These are phyloP conservation scores for Syncerus caffer DNA, from an alignment of 2,797 vertebrate species.

Conservation along the genomic window DNA sequence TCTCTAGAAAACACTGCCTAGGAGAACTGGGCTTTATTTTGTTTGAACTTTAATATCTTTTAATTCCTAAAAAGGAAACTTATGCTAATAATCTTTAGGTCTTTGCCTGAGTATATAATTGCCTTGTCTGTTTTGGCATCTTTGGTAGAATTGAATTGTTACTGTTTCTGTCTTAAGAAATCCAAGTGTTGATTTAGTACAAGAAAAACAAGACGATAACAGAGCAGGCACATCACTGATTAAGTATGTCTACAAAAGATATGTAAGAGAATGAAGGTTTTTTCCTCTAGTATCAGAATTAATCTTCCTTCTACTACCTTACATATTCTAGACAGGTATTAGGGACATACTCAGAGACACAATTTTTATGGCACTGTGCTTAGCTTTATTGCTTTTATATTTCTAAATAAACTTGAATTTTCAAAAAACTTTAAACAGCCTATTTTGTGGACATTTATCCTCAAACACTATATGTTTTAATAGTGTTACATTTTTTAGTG, in stretches of 20 bases:
- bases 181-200: constrained; percentile 38
- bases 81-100: neutral
- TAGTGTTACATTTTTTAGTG: constrained; percentile 36
- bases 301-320: neutral
- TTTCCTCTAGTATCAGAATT: constrained; percentile 21
- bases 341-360: neutral
- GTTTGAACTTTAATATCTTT: neutral
- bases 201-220: constrained; percentile 49
- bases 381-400: constrained; percentile 49
- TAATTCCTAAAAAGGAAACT: neutral
- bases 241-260: neutral
- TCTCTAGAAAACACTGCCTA: neutral
- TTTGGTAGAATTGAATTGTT: constrained; percentile 44
- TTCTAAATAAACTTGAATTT: constrained; percentile 47
- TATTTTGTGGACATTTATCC: constrained; percentile 27
- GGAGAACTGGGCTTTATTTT: neutral
- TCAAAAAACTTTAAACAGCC: neutral
- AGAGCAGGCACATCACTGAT: neutral
- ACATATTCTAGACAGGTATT: neutral
- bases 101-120: constrained; percentile 6
- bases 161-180: constrained; percentile 27
- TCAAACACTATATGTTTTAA: constrained; percentile 42
- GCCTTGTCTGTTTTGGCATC: constrained; percentile 1
- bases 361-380: constrained; percentile 7
- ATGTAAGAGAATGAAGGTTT: neutral